Base-by-base conservation (phyloP, 2,888 invertebrate genomes). In the Melanostoma scalare region DNA sequence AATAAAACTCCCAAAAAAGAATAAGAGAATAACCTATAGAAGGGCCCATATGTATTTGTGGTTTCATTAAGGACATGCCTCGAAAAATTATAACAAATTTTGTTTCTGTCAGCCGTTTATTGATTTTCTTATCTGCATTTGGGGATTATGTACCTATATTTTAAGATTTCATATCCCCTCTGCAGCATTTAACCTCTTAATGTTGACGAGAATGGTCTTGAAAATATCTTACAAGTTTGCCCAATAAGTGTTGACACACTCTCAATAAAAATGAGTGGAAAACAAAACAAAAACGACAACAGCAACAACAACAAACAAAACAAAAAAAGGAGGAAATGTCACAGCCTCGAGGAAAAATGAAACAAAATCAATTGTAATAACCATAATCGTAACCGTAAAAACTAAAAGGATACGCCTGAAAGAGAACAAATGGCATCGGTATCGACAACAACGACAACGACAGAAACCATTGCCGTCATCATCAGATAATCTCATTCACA, bases 401-500 rank as follows among this genome's bases (percentile, higher is more conserved):
- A 79, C 75, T 78, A 79, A 84, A 84, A 79, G 84, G 84, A 84
- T 84, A 74, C 52, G 84, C 79, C 73, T 56, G 73, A 79, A 50
- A 53, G 63, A 60, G 69, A 58, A 79, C 63, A 68, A 84, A 77
- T 84, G 63, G 63, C 69, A 69, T 44, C n/a, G 60, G 46, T 52
- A 52, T 52, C 53, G 42, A 55, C 36, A 8, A 65, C 53, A 61
- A 44, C 42, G 40, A 50, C 31, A 36, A 58, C 60, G 44, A 61
- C 60, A 44, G 71, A 63, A 71, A 65, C 79, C 67, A 79, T 84
- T 84, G 84, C 84, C 84, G 84, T 79, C 84, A 84, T 84, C 84
- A 84, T 84, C 84, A 84, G 84, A 84, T 84, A 84, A 79, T 84
- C 84, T 75, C 84, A 84, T 84, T 84, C 84, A 84, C 84, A 84